phyloP scores from a whole-genome alignment of 2,797 vertebrate genomes.

The Odontamblyopus rebecca region DNA sequence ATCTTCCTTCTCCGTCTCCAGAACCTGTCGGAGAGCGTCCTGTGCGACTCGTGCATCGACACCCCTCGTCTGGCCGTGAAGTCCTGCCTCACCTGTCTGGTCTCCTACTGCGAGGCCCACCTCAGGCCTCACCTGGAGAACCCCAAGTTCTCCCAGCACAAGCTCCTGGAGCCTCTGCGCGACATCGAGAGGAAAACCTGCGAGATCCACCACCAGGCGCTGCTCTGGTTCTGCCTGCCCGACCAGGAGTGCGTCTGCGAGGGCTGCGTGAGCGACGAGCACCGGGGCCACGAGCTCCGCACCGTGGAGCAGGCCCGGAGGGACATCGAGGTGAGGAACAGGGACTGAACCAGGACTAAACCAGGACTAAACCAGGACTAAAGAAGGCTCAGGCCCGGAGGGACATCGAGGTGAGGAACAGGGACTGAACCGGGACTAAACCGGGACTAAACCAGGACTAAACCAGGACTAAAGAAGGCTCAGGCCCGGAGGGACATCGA shows the following conservation, averaged over 20 bases:
- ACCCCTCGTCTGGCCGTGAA: conserved; percentile 70
- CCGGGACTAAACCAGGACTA: not conserved
- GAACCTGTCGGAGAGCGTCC: conserved; percentile 69
- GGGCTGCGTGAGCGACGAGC: conserved; percentile 76
- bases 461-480: too few relatives aligned
- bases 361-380: too few relatives aligned
- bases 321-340: conserved; percentile 63
- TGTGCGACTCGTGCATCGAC: conserved; percentile 81
- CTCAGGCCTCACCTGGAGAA: conserved; percentile 82
- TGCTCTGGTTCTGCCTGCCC: conserved; percentile 79
- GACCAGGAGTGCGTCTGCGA: conserved; percentile 82
- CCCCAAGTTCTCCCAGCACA: conserved; percentile 73
- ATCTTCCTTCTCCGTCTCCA: not conserved
- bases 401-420: conserved; percentile 63
- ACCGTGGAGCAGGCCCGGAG: conserved; percentile 67
- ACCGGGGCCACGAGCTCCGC: conserved; percentile 70
- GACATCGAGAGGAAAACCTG: conserved; percentile 83
- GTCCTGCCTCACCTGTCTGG: conserved; percentile 83
- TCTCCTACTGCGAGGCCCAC: conserved; percentile 80
- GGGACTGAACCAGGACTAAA: not conserved
- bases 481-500: too few relatives aligned
- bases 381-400: conserved; percentile 48
- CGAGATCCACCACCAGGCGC: conserved; percentile 76
- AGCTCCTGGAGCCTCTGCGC: conserved; percentile 75
- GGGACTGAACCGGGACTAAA: not conserved